Percentiles rank a stretch among this genome's conserved stretches.
Conservation (phyloP, 1,140 invertebrate species). For the Danaus melanippus region DNA sequence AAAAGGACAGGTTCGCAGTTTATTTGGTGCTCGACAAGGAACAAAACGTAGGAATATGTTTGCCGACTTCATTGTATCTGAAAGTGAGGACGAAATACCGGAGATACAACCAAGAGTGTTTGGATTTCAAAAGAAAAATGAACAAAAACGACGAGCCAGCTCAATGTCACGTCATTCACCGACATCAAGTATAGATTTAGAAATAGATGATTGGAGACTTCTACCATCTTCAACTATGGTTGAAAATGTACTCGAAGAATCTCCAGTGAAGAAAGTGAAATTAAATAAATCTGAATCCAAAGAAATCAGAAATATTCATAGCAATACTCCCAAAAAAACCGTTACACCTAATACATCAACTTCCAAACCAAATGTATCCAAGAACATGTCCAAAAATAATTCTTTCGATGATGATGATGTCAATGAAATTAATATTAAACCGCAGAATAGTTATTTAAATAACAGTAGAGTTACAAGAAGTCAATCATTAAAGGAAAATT, state of each 20-base stretch:
- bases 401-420: conserved; percentile 4
- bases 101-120: conserved; percentile 51
- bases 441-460: conserved; percentile 1
- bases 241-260: conserved; percentile 39
- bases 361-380: conserved; percentile 23
- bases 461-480: conserved; percentile 9
- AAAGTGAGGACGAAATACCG: conserved; percentile 58
- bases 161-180: conserved; percentile 29
- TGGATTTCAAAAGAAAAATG: conserved; percentile 34
- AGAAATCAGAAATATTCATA: conserved; percentile 19
- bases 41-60: conserved; percentile 55
- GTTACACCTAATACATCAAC: conserved; percentile 22
- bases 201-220: conserved; percentile 52
- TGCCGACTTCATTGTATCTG: conserved; percentile 51
- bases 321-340: conserved; percentile 19
- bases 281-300: conserved; percentile 32
- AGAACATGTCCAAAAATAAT: conserved; percentile 13
- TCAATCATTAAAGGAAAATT: conserved; percentile 12
- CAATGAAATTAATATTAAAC: conserved; percentile 12
- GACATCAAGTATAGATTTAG: conserved; percentile 46
- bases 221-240: conserved; percentile 62
- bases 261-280: conserved; percentile 34
- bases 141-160: conserved; percentile 20
- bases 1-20: conserved; percentile 35
- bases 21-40: conserved; percentile 43